These are phyloP conservation scores for Pelobates cultripes DNA, from an alignment of 2,797 vertebrate species.

Conservation along the genomic window DNA sequence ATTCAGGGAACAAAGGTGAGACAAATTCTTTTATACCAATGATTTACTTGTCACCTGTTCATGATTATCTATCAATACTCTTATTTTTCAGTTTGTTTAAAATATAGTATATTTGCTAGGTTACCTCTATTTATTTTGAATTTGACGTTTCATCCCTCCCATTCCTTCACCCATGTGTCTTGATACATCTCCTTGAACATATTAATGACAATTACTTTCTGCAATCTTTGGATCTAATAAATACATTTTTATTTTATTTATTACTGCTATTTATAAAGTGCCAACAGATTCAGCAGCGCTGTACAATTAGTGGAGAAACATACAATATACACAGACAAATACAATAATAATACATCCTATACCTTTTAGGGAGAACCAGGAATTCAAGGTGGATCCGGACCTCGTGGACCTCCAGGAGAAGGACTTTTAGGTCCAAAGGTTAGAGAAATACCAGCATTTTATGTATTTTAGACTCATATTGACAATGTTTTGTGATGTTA, in stretches of 20 bases:
- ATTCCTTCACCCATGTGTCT: neutral
- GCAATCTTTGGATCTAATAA: too few relatives aligned
- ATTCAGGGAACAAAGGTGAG: constrained; percentile 89
- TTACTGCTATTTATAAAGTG: too few relatives aligned
- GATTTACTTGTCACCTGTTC: neutral
- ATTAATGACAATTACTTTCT: neutral
- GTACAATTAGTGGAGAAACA: too few relatives aligned
- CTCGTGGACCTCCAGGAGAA: constrained; percentile 84
- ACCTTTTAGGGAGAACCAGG: constrained; percentile 84
- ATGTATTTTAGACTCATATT: too few relatives aligned
- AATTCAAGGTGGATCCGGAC: constrained; percentile 84
- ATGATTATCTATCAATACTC: too few relatives aligned
- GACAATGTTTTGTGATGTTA: too few relatives aligned
- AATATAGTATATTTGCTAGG: neutral
- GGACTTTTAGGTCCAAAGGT: constrained; percentile 87
- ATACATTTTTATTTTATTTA: too few relatives aligned
- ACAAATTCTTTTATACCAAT: neutral
- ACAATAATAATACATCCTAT: constrained; percentile 2
- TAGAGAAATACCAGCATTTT: constrained; percentile 16
- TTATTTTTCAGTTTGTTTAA: too few relatives aligned
- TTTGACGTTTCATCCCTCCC: neutral
- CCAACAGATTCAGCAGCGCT: too few relatives aligned
- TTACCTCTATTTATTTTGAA: too few relatives aligned
- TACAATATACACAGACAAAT: too few relatives aligned
- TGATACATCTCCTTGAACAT: neutral